Base-by-base conservation (phyloP, 2,113 vertebrate species). In the Saguinus midas region DNA sequence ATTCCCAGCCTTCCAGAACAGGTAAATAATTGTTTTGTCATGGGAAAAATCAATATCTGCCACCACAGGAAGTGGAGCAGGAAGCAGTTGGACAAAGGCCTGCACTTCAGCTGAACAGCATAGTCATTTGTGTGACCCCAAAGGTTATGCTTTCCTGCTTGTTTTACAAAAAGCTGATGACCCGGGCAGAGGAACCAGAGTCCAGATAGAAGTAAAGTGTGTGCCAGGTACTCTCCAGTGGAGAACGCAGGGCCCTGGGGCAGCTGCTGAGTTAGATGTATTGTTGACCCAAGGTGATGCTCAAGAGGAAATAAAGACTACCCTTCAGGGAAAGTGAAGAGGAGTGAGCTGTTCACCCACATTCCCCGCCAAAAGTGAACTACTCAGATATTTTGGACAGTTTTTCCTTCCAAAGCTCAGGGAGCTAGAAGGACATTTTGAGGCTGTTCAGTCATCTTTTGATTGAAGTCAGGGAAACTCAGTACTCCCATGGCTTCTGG, bases 1-100 rank as follows among this genome's bases (percentile, higher is more conserved):
- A 78, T 84, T 57, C 35, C 80, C 45, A 82, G 66, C 43, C 90
- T 91, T 94, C 88, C 81, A 64, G 80, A 84, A 82, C 0, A 7
- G 68, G 27, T 48, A 66, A 96, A 61, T 79, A 92, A 84, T 72
- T 84, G 64, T 80, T 94, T 94, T 95, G 91, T 96, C 72, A 45
- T 40, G 50, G 95, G 92, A 94, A 96, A 90, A 94, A 92, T 97
- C 94, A 94, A 20, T 94, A 55, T 85, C 72, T 0, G 37, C 75
- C 23, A 6, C 81, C 72, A 79, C 66, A 90, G 92, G 92, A 96
- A 82, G 76, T 45, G 11, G 72, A 84, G 10, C 61, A 88, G 84
- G 52, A 81, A 87, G 76, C 61, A 75, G 40, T 3, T 35, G 83
- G 75, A 82, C 92, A 90, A 52, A 95, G 76, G 35, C 37, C 55